These are phyloP conservation scores for Beris chalybata DNA, from an alignment of 2,888 invertebrate species.

Conservation along the genomic window DNA sequence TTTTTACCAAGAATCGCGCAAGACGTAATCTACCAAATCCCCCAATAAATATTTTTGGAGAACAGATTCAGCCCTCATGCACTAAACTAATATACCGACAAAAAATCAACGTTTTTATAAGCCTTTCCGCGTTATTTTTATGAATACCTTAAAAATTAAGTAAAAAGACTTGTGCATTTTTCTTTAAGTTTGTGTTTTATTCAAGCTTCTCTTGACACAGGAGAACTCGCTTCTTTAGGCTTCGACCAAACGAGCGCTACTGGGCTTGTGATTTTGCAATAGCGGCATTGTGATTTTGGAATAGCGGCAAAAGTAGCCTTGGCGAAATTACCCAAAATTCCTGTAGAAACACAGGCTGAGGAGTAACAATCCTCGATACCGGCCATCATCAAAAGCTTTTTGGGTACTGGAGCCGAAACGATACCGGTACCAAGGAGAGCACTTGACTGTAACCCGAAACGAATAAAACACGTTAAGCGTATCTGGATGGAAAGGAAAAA, in stretches of 20 bases:
- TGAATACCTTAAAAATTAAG: too few species aligned
- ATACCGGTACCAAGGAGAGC: conserved; percentile 99
- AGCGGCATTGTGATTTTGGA: conserved; percentile 90
- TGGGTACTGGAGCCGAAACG: conserved; percentile 98
- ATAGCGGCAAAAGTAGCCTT: conserved; percentile 99
- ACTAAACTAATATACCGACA: too few species aligned
- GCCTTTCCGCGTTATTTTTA: too few species aligned
- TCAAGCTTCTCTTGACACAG: conserved; percentile 7
- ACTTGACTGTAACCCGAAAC: conserved; percentile 92
- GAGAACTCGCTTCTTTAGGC: conserved; percentile 43
- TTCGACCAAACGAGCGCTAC: conserved; percentile 48
- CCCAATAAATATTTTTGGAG: too few species aligned
- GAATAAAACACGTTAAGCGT: conserved; percentile 44
- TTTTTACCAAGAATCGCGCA: too few species aligned
- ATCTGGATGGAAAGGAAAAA: neutral
- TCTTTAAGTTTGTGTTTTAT: conserved; percentile 2
- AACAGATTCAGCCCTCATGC: too few species aligned
- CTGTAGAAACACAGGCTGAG: conserved; percentile 95
- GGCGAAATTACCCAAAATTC: conserved; percentile 97
- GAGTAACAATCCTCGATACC: conserved; percentile 99
- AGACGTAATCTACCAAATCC: too few species aligned
- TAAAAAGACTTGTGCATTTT: too few species aligned
- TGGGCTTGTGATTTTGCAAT: conserved; percentile 55
- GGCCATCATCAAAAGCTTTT: conserved; percentile 98
- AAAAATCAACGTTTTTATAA: too few species aligned